Base-by-base conservation (phyloP, 1,140 invertebrate species). In the Amyelois transitella region DNA sequence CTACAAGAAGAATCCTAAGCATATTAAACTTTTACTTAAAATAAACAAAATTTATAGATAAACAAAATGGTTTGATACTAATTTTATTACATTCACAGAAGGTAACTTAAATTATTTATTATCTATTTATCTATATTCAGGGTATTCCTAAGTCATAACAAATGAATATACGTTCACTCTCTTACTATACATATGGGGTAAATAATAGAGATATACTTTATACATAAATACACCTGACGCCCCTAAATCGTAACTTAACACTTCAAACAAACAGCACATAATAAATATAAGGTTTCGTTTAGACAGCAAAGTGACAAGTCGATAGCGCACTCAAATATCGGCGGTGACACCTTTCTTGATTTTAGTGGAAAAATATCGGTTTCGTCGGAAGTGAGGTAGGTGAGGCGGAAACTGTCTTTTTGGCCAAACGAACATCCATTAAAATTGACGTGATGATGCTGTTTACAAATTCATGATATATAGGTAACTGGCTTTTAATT, bases 351-450 rank as follows among this genome's bases (percentile, higher is more conserved):
- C 62, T 69, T 60, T 69, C 55, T 58, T 55, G 73, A 75, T 77
- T 84, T 79, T 70, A 56, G 54, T 69, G 56, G 71, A 78, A 78
- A 69, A 78, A 79, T 81, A 84, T 81, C 77, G 69, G 76, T 81
- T 80, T 72, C 77, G 64, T 47, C 73, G 78, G 81, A 81, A 80
- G 71, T 79, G 55, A 72, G 65, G 72, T 78, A 75, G 78, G 77
- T 79, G 77, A 73, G 24, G 72, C 62, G 73, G 77, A 83, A 81
- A 79, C 63, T 77, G 77, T 81, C 80, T 68, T 72, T 38, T 72
- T 77, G 64, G 64, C 66, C 62, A 75, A 66, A 64, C 61, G 58
- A 2, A 62, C 69, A 66, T 72, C 77, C 77, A 78, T 77, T 78
- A 77, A 66, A 69, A 43, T 60, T 75, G 75, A 77, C 78, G 52